Evolutionary conservation across 2,797 vertebrate species (phyloP), one percentile per base, ranked within the genome.

Genomic region (Rhinatrema bivittatum): DNA sequence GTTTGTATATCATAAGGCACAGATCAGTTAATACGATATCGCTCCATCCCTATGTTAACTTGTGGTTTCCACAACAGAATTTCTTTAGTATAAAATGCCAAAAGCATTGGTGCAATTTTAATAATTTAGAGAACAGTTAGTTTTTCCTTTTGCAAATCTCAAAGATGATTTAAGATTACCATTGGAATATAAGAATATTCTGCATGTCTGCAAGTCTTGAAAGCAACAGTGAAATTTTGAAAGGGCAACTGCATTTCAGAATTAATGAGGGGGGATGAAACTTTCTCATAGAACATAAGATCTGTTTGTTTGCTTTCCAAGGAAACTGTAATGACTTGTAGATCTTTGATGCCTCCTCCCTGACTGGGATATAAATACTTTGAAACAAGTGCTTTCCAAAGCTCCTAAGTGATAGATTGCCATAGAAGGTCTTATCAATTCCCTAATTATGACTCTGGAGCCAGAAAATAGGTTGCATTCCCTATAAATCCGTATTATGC

Each of bases 401-500:
- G 35, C 45, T n/a, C n/a, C n/a, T n/a, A n/a, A n/a, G n/a, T n/a
- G 13, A 47, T 48, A 59, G 70, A 66, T 74, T 66, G 60, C 36
- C 61, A 49, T 36, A 53, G 57, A 60, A 51, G 28, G 43, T 50
- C 57, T 53, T 63, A 62, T 70, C 66, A 70, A 66, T 70, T 72
- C n/a, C 53, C 50, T 64, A 68, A 74, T 72, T 66, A 70, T 46
- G 40, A 45, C 50, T 50, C 51, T 60, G 47, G 46, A 70, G 57
- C 34, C 36, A 13, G 64, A 60, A 65, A 70, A 66, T 61, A 62
- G 52, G 64, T 70, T 74, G 60, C 62, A 61, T 68, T 72, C 60
- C 42, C 61, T 52, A 55, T 66, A 60, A 53, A 66, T 69, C 74
- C 65, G 69, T 68, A 72, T 72, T 68, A 71, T 17, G 62, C 32